phyloP scores from a whole-genome alignment of 2,113 vertebrate genomes.

The Pollimyrus isidori region DNA sequence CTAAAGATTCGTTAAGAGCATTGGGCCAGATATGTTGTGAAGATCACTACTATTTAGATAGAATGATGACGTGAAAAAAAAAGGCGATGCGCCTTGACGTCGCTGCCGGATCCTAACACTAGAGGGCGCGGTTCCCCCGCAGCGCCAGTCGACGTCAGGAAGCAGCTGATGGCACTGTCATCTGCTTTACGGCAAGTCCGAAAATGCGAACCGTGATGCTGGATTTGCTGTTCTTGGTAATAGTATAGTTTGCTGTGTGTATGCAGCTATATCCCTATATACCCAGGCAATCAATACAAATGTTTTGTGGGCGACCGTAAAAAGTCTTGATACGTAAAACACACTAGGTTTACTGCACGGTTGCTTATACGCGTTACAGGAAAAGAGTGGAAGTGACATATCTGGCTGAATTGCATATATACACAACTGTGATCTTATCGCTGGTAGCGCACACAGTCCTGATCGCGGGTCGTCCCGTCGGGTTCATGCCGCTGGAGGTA shows the following conservation, averaged over 20 bases:
- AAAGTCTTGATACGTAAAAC: not conserved
- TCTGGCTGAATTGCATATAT: not conserved
- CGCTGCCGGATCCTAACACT: not conserved
- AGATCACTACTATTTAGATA: not conserved
- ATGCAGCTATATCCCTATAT: not conserved
- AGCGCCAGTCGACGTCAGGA: slow-evolving; percentile 3
- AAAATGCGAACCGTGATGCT: not conserved
- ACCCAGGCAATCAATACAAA: not conserved
- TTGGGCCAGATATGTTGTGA: not conserved
- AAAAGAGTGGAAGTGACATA: not conserved
- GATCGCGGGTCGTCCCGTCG: not conserved
- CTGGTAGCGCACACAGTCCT: not conserved
- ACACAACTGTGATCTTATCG: not conserved
- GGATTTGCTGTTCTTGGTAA: not conserved
- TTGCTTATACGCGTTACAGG: not conserved
- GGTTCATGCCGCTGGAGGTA: slow-evolving; percentile 30
- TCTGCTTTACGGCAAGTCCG: not conserved
- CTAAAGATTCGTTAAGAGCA: not conserved
- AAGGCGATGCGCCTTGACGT: not conserved
- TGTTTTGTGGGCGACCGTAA: not conserved
- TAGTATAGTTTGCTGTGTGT: not conserved
- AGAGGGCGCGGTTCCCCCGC: slow-evolving; percentile 33
- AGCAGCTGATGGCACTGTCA: slow-evolving; percentile 24
- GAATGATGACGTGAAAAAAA: not conserved
- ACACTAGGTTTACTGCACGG: not conserved